Conservation (phyloP, 1,140 invertebrate species). For the Pararge aegeria region DNA sequence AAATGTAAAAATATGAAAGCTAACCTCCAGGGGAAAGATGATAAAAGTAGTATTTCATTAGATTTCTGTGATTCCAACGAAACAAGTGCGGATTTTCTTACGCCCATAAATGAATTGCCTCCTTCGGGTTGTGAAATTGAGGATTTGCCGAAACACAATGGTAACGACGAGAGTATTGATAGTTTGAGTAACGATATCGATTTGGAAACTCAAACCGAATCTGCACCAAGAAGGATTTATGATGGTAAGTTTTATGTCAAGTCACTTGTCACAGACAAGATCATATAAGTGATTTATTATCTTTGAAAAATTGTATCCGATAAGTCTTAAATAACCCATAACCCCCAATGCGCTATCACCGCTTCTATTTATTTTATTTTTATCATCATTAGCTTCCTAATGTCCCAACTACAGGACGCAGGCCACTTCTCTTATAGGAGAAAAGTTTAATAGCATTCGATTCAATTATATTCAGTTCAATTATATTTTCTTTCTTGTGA, state of each 20-base stretch:
- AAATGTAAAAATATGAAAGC: constrained; percentile 62
- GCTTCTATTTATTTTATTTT: too few species aligned
- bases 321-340: too few species aligned
- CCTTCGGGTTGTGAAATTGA: constrained; percentile 70
- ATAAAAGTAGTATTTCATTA: constrained; percentile 70
- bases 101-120: constrained; percentile 78
- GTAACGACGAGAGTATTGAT: constrained; percentile 63
- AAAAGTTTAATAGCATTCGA: too few species aligned
- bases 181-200: constrained; percentile 70
- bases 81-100: constrained; percentile 76
- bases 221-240: constrained; percentile 55
- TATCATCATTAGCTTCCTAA: too few species aligned
- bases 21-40: constrained; percentile 52
- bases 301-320: too few species aligned
- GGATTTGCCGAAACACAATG: constrained; percentile 65
- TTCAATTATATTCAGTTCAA: too few species aligned
- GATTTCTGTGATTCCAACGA: constrained; percentile 78
- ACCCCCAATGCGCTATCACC: too few species aligned
- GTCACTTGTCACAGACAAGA: too few species aligned
- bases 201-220: constrained; percentile 70
- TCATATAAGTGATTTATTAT: too few species aligned
- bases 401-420: too few species aligned
- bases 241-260: constrained; percentile 42
- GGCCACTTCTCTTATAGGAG: too few species aligned
- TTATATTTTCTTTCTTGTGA: too few species aligned